Evolutionary conservation across 2,113 vertebrate species (phyloP).

Genomic region (Actenoides hombroni): DNA sequence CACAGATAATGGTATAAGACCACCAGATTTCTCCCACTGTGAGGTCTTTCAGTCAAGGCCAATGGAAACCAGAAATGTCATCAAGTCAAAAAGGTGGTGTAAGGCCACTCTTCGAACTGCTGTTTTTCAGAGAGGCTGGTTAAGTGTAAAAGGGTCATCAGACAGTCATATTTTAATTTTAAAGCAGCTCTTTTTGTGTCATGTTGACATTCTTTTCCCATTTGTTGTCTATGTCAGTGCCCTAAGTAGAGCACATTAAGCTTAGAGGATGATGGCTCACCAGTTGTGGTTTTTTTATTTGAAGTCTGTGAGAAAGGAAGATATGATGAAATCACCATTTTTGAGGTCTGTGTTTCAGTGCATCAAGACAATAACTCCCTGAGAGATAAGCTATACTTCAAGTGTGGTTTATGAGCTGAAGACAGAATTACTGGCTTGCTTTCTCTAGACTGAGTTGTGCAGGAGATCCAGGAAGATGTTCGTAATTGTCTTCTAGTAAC

Average conservation of each 20-base stretch:
- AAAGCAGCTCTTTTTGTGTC: not conserved
- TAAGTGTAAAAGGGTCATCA: not conserved
- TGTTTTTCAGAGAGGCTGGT: not conserved
- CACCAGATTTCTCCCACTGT: not conserved
- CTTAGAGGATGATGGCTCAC: not conserved
- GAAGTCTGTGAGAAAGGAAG: conserved; percentile 38
- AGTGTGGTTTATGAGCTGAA: conserved; percentile 41
- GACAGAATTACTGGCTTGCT: conserved; percentile 37
- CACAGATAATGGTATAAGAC: not conserved
- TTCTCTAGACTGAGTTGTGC: not conserved
- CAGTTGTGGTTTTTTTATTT: not conserved
- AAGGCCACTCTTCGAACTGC: not conserved
- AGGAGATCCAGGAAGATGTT: conserved; percentile 39
- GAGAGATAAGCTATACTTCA: conserved; percentile 38
- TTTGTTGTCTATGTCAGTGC: not conserved
- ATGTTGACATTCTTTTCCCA: not conserved
- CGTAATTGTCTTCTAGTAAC: not conserved
- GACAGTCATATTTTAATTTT: not conserved
- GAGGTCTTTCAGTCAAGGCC: not conserved
- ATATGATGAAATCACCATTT: not conserved
- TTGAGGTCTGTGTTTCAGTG: conserved; percentile 6
- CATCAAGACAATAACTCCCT: conserved; percentile 27
- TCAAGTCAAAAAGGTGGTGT: not conserved
- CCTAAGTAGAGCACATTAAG: not conserved
- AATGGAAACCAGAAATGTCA: not conserved